Evolutionary conservation across 2,113 vertebrate species (phyloP).

Genomic region (Hippoglossus stenolepis): DNA sequence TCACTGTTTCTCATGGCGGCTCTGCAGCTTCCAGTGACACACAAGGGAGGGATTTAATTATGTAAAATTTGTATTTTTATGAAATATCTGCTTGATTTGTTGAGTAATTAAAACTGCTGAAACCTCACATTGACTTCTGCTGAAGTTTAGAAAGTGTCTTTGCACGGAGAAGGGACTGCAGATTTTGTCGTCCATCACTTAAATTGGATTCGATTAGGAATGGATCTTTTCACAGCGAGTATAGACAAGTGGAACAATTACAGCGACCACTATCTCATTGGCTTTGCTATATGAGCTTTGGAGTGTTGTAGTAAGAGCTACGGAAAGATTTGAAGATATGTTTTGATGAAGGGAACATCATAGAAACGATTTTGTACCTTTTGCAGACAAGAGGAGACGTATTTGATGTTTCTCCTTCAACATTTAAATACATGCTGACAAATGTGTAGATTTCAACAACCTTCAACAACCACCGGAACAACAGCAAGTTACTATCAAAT

Average conservation of each 20-base stretch:
- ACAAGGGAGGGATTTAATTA: background rate
- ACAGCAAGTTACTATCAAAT: constrained; percentile 38
- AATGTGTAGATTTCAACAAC: background rate
- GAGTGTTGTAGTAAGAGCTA: background rate
- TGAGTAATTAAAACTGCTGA: background rate
- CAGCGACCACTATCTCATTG: background rate
- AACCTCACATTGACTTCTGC: background rate
- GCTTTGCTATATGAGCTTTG: background rate
- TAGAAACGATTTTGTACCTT: background rate
- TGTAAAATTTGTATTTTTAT: background rate
- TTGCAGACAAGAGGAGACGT: background rate
- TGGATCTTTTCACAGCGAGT: constrained; percentile 18
- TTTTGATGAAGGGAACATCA: background rate
- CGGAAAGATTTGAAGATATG: background rate
- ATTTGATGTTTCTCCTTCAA: background rate
- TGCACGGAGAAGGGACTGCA: background rate
- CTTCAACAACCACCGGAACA: background rate
- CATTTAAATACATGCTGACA: background rate
- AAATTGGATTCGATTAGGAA: background rate
- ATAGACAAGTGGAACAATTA: constrained; percentile 3
- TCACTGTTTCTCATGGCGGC: too few relatives aligned
- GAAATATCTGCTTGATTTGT: background rate
- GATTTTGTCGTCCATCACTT: constrained; percentile 8
- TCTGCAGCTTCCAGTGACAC: background rate
- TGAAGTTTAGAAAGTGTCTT: background rate